These are phyloP conservation scores for Sinhomidia bicolor DNA, from an alignment of 2,888 invertebrate genomes.

Conservation along the genomic window DNA sequence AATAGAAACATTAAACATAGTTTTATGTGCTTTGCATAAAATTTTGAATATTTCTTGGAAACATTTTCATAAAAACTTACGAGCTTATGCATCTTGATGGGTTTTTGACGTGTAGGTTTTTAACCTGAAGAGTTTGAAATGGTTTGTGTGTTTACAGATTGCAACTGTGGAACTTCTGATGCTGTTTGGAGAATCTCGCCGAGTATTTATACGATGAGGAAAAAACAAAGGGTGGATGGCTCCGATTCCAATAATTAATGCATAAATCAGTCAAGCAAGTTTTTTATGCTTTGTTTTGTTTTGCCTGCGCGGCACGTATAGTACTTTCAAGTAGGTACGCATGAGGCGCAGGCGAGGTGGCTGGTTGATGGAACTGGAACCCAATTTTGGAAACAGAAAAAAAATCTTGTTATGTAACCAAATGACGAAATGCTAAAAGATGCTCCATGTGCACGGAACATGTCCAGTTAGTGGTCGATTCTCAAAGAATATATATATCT, in stretches of 20 bases:
- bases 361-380: neutral
- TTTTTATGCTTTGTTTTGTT: neutral
- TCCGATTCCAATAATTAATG: neutral
- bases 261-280: neutral
- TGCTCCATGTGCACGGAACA: constrained; percentile 22
- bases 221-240: neutral
- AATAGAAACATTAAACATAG: neutral
- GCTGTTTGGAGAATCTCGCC: neutral
- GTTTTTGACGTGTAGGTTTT: constrained; percentile 7
- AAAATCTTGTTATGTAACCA: constrained; percentile 12
- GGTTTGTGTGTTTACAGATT: constrained; percentile 10
- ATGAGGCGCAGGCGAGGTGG: neutral
- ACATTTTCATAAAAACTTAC: constrained; percentile 42
- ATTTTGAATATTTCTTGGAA: neutral
- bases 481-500: neutral
- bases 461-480: neutral
- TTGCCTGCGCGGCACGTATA: neutral
- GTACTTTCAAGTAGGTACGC: neutral
- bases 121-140: neutral
- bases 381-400: neutral
- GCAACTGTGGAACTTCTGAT: constrained; percentile 44
- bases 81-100: constrained; percentile 52
- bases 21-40: neutral
- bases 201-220: constrained; percentile 36
- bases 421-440: neutral